Conservation (phyloP, 2,113 vertebrate species). For the Myxocyprinus asiaticus region DNA sequence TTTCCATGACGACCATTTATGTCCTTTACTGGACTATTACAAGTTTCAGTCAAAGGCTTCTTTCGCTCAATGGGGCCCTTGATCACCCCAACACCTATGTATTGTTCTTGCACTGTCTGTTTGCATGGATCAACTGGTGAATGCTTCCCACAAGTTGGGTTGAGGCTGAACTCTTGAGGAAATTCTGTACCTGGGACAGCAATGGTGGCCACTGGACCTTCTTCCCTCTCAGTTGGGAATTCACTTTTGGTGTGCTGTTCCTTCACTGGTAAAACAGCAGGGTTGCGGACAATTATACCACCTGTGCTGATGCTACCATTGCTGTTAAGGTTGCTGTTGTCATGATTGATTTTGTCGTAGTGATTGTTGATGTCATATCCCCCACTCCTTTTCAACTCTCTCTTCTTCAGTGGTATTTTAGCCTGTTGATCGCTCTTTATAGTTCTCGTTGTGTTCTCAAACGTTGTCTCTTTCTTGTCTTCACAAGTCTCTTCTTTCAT, state of each 20-base stretch:
- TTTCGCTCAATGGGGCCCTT: conserved; percentile 43
- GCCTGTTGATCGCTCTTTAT: conserved; percentile 95
- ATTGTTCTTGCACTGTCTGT: conserved; percentile 39
- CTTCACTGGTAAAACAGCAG: conserved; percentile 82
- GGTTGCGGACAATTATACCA: conserved; percentile 77
- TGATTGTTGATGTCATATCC: conserved; percentile 80
- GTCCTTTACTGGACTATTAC: conserved; percentile 58
- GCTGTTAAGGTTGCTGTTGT: conserved; percentile 53
- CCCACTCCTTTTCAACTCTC: conserved; percentile 90
- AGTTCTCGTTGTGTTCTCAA: conserved; percentile 80
- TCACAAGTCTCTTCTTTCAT: conserved; percentile 56
- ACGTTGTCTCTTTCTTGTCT: conserved; percentile 76
- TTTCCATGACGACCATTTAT: conserved; percentile 64
- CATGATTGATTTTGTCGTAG: conserved; percentile 57
- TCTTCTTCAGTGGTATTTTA: conserved; percentile 96
- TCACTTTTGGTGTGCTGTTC: conserved; percentile 75
- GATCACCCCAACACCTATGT: conserved; percentile 46
- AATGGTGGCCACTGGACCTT: conserved; percentile 45
- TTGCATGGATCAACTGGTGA: conserved; percentile 55
- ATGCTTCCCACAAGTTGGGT: neutral
- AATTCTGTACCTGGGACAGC: neutral
- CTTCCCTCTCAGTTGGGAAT: conserved; percentile 72
- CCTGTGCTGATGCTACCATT: conserved; percentile 55
- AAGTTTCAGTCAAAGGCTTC: conserved; percentile 1
- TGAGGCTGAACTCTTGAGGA: neutral